Evolutionary conservation across 2,113 vertebrate species (phyloP).

Genomic region (Furnarius figulus): DNA sequence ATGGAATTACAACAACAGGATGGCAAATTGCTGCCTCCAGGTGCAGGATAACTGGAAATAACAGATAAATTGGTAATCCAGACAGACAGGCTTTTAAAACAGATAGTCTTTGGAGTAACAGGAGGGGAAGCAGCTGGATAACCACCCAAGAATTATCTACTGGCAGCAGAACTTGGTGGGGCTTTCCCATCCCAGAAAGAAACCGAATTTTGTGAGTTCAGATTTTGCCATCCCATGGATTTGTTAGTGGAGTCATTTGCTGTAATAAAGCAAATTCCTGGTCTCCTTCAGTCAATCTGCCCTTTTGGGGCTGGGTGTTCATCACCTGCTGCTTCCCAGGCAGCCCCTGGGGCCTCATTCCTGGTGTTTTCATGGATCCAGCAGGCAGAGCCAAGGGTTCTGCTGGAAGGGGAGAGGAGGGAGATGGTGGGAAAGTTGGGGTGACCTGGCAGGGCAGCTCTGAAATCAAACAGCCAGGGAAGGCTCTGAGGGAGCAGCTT

Average conservation of each 20-base stretch:
- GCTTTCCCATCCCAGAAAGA: neutral
- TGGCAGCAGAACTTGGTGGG: neutral
- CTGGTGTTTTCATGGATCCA: accelerated
- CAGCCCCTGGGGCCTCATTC: accelerated
- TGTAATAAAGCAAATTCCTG: neutral
- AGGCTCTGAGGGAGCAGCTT: neutral
- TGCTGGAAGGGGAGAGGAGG: neutral
- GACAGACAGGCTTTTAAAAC: neutral
- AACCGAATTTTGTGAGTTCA: neutral
- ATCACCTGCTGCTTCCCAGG: neutral
- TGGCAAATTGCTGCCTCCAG: neutral
- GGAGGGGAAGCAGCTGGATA: neutral
- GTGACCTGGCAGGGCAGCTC: neutral
- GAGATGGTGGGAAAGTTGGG: neutral
- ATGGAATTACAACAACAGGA: neutral
- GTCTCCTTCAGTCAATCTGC: neutral
- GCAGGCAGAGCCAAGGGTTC: neutral
- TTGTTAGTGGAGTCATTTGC: neutral
- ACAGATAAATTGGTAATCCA: neutral
- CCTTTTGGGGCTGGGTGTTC: neutral
- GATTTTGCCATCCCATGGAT: neutral
- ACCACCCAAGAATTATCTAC: neutral
- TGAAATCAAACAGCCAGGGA: neutral
- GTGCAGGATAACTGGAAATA: neutral
- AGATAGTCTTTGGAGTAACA: neutral